Percentiles rank a stretch among this genome's conserved stretches.
Conservation (phyloP, 1,140 invertebrate species). For the Caenorhabditis inopinata region DNA sequence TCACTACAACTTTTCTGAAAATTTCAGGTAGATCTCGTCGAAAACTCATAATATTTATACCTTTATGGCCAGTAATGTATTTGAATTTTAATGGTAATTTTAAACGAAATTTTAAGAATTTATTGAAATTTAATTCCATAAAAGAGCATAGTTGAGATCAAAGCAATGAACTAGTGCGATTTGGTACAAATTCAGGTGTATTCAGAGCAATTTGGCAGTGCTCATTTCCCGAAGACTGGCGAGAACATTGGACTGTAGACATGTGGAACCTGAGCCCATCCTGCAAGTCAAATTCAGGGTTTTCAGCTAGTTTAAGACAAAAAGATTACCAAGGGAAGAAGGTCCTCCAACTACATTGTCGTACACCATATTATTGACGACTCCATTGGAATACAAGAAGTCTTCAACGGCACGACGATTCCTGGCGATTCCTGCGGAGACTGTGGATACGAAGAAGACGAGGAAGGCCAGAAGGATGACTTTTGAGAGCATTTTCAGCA, state of each 20-base stretch:
- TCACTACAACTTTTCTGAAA: no score
- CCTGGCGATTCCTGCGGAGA: not conserved
- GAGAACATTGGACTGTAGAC: conserved; percentile 9
- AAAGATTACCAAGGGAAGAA: not conserved
- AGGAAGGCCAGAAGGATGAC: not conserved
- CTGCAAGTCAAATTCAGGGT: not conserved
- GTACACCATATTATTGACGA: not conserved
- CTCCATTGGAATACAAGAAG: not conserved
- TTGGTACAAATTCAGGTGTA: no score
- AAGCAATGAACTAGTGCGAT: no score
- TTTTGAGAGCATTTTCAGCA: not conserved
- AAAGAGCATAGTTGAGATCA: no score
- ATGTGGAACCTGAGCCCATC: conserved; percentile 12
- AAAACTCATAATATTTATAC: no score
- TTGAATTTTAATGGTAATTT: no score
- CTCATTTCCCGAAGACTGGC: not conserved
- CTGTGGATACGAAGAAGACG: not conserved
- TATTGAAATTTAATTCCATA: no score
- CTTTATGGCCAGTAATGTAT: no score
- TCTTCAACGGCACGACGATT: not conserved
- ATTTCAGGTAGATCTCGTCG: no score
- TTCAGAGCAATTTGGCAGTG: no score
- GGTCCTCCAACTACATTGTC: not conserved
- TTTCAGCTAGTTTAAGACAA: no score
- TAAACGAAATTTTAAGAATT: no score